These are phyloP conservation scores for Trissoscelio sp. DNA, from an alignment of 2,888 invertebrate species.

Conservation along the genomic window DNA sequence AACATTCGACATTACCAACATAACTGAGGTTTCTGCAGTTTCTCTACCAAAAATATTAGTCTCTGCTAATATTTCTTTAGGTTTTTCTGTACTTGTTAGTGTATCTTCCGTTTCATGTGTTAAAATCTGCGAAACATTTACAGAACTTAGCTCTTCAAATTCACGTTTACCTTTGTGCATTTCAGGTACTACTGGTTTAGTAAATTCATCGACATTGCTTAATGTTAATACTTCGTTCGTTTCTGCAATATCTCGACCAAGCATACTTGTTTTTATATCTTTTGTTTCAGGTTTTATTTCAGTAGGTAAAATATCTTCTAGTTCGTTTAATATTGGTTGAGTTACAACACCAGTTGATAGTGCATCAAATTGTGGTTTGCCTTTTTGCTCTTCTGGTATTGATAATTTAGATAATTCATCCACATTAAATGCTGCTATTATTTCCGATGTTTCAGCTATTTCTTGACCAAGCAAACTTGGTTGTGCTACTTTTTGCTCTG, in stretches of 20 bases:
- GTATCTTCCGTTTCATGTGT: constrained; percentile 73
- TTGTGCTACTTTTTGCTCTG: constrained; percentile 74
- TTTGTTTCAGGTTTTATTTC: constrained; percentile 75
- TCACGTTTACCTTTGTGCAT: constrained; percentile 73
- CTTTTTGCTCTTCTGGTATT: constrained; percentile 73
- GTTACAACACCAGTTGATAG: constrained; percentile 69
- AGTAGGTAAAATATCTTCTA: constrained; percentile 69
- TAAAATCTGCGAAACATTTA: constrained; percentile 72
- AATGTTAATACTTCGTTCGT: constrained; percentile 72
- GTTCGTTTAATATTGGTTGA: constrained; percentile 73
- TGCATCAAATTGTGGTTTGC: constrained; percentile 75
- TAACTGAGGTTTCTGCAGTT: constrained; percentile 80
- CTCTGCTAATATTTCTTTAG: constrained; percentile 67
- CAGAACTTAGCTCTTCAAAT: constrained; percentile 70
- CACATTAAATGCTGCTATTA: constrained; percentile 75
- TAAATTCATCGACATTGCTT: constrained; percentile 76
- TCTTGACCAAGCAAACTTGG: constrained; percentile 78
- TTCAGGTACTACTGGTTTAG: constrained; percentile 72
- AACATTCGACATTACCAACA: constrained; percentile 73
- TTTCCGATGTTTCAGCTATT: constrained; percentile 82
- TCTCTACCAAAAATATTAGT: constrained; percentile 78
- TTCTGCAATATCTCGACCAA: constrained; percentile 77
- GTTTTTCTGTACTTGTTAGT: constrained; percentile 48
- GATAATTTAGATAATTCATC: constrained; percentile 76
- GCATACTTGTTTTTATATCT: constrained; percentile 74